Evolutionary conservation across 2,888 invertebrate species (phyloP), one percentile per base, ranked within the genome.

Genomic region (Apantesis nais): DNA sequence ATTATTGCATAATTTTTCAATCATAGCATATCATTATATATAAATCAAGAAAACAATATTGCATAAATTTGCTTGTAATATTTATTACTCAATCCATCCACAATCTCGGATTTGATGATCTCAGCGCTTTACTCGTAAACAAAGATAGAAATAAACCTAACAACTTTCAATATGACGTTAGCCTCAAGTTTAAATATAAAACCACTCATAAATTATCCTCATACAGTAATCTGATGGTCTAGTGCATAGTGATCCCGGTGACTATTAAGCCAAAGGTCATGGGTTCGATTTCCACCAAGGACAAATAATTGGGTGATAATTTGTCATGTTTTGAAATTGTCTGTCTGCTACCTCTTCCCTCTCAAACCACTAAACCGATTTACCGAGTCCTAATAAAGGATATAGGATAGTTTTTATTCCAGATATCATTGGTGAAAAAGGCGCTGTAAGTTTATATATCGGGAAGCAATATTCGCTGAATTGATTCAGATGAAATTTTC

Each of bases 81-180:
- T 34, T 64, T 64, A 29, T 19, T 44, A 29, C 44, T 64, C 11
- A 22, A 48, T n/a, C 5, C 31, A 48, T 55, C 39, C 34, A 37
- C n/a, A 25, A 37, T 39, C 5, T 29, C 19, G 4, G 25, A 37
- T 34, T 55, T 55, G n/a, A 64, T 64, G 48, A 48, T 64, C 48
- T 48, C 64, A 34, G 14, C 31, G 48, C 8, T n/a, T 48, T 65
- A 48, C 34, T 65, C 31, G 34, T 65, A 52, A 48, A 65, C n/a
- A 34, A 44, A 52, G 2, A 34, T 52, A 34, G 31, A 65, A 48
- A 64, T 64, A 48, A 31, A 64, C n/a, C 34, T n/a, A 48, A 34
- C n/a, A 64, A 22, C 48, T 34, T 64, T 64, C n/a, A 48, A 16
- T 39, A 55, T 52, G 55, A 63, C 37, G 25, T 41, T 25, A 62